Conservation (phyloP, 2,797 vertebrate species). For the Clarias platycephalus region DNA sequence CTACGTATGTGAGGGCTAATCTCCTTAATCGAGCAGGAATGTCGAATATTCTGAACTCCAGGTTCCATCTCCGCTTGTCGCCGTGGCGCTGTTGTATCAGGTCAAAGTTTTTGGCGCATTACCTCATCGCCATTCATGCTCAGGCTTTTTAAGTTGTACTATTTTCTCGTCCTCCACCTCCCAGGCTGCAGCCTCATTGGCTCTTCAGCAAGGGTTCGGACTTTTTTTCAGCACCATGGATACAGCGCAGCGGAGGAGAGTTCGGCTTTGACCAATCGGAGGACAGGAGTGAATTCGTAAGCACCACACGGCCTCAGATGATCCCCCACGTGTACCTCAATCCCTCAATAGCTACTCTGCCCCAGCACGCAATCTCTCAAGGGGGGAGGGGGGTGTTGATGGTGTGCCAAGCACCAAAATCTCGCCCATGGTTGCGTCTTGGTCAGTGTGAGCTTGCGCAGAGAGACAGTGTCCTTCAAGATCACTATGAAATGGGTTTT, state of each 20-base stretch:
- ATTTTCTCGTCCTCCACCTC: constrained; percentile 66
- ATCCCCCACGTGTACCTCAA: constrained; percentile 53
- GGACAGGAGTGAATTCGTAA: constrained; percentile 58
- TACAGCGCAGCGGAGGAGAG: constrained; percentile 75
- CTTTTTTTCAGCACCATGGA: constrained; percentile 75
- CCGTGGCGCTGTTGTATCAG: neutral
- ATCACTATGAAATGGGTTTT: constrained; percentile 33
- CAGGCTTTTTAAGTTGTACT: constrained; percentile 71
- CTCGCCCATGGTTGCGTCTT: constrained; percentile 1
- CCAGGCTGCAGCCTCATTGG: constrained; percentile 67
- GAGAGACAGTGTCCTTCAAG: constrained; percentile 31
- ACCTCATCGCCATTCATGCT: constrained; percentile 77
- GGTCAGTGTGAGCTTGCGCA: constrained; percentile 32
- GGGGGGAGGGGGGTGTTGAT: constrained; percentile 58
- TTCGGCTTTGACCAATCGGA: constrained; percentile 71
- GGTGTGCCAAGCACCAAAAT: neutral
- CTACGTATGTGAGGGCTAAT: constrained; percentile 16
- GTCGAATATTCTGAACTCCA: constrained; percentile 47
- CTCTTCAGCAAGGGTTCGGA: constrained; percentile 62
- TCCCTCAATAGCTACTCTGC: constrained; percentile 39
- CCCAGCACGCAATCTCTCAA: constrained; percentile 72
- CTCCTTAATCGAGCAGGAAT: neutral
- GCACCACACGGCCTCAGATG: constrained; percentile 67
- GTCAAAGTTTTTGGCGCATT: constrained; percentile 62
- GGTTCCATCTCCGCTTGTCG: constrained; percentile 49